A percentile compares a stretch with the other conserved stretches of the same genome.
These are phyloP conservation scores for Lamprotornis superbus DNA, from an alignment of 2,113 vertebrate species.

Conservation along the genomic window DNA sequence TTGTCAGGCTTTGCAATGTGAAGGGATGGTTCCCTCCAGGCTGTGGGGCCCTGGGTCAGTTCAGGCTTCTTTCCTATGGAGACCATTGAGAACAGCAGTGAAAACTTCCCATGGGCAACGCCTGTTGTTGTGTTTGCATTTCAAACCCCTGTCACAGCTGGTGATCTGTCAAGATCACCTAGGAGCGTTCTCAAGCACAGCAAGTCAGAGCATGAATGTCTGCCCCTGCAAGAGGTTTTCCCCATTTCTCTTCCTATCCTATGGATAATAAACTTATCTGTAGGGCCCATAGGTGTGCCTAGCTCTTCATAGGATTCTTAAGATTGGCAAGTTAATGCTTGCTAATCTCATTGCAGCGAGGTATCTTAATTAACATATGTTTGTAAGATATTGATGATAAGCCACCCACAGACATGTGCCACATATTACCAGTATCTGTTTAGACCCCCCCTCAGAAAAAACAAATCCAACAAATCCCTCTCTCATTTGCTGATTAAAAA, in stretches of 20 bases:
- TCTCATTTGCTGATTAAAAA: neutral
- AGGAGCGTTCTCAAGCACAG: neutral
- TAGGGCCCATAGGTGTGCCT: conserved; percentile 19
- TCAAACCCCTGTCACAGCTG: neutral
- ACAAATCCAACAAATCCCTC: neutral
- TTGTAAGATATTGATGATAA: conserved; percentile 31
- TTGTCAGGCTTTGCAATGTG: neutral
- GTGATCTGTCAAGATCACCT: neutral
- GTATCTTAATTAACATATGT: conserved; percentile 12
- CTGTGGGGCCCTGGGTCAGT: neutral
- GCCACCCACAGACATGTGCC: neutral
- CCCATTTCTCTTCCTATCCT: neutral
- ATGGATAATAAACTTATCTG: neutral
- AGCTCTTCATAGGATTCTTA: neutral
- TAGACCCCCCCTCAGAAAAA: neutral
- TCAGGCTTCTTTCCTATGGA: neutral
- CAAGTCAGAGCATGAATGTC: conserved; percentile 11
- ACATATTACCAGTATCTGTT: neutral
- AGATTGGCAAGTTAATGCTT: conserved; percentile 36
- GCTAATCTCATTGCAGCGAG: conserved; percentile 1
- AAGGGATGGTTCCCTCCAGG: neutral
- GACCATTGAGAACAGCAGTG: neutral
- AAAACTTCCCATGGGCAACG: neutral
- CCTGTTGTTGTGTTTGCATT: neutral
- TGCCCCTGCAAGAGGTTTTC: neutral